These are phyloP conservation scores for Simalia tracyae DNA, from an alignment of 2,797 vertebrate genomes.

Conservation along the genomic window DNA sequence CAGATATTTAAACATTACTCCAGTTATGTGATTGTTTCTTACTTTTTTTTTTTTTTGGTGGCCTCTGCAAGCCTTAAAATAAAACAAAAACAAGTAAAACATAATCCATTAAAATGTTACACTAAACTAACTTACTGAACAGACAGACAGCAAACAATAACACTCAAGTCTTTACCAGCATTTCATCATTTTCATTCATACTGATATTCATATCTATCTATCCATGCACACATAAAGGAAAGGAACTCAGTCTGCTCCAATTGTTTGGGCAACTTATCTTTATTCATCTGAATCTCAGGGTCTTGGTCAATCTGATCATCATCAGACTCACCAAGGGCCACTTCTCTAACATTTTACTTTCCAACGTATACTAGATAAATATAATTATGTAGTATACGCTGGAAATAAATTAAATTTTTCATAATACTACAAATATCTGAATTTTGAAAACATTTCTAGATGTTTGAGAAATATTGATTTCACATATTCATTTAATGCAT, in stretches of 20 bases:
- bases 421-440: not conserved
- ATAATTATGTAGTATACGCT: not conserved
- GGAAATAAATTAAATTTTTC: not conserved
- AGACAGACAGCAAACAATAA: not conserved
- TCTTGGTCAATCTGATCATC: not conserved
- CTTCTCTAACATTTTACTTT: not conserved
- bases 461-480: not conserved
- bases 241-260: not conserved
- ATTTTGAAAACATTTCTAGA: not conserved
- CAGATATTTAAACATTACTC: not conserved
- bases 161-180: not conserved
- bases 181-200: not conserved
- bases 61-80: not conserved
- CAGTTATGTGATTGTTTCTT: not conserved
- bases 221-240: not conserved
- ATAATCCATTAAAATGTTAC: constrained; percentile 2
- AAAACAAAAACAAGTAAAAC: not conserved
- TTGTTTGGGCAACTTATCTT: not conserved
- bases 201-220: not conserved
- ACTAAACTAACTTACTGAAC: not conserved
- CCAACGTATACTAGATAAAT: not conserved
- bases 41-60: not conserved
- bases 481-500: not conserved
- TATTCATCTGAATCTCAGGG: not conserved
- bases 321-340: not conserved